Evolutionary conservation across 2,888 invertebrate species (phyloP).

Genomic region (Steromphala cineraria): DNA sequence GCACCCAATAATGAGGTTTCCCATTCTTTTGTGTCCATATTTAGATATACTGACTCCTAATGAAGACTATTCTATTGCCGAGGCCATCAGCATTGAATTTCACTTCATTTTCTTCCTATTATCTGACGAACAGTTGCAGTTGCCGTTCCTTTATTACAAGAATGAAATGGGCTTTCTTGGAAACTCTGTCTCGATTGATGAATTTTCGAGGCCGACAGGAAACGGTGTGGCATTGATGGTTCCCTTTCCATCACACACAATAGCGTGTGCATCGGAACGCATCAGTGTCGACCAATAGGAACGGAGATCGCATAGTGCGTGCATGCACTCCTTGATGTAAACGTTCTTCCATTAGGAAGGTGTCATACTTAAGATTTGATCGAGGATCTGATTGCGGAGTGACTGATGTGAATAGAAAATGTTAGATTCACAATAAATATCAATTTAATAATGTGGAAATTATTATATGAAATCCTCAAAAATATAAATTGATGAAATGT

Average conservation of each 20-base stretch:
- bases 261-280: neutral
- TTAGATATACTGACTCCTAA: constrained; percentile 13
- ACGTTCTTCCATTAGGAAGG: too few species aligned
- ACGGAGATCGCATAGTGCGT: neutral
- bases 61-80: constrained; percentile 20
- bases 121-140: constrained; percentile 5
- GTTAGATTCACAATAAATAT: too few species aligned
- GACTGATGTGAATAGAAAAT: too few species aligned
- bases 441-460: too few species aligned
- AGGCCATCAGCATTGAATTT: constrained; percentile 25
- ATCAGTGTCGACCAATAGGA: neutral
- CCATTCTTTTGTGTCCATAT: constrained; percentile 19
- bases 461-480: too few species aligned
- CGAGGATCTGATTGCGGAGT: too few species aligned
- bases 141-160: neutral
- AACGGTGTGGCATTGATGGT: neutral
- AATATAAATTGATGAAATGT: too few species aligned
- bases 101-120: constrained; percentile 24
- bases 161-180: constrained; percentile 13
- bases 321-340: too few species aligned
- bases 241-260: neutral
- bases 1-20: neutral
- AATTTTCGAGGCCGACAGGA: neutral
- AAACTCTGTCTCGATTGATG: constrained; percentile 3
- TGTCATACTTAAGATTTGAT: too few species aligned